phyloP scores from a whole-genome alignment of 2,797 vertebrate species.

The Anniella stebbinsi region DNA sequence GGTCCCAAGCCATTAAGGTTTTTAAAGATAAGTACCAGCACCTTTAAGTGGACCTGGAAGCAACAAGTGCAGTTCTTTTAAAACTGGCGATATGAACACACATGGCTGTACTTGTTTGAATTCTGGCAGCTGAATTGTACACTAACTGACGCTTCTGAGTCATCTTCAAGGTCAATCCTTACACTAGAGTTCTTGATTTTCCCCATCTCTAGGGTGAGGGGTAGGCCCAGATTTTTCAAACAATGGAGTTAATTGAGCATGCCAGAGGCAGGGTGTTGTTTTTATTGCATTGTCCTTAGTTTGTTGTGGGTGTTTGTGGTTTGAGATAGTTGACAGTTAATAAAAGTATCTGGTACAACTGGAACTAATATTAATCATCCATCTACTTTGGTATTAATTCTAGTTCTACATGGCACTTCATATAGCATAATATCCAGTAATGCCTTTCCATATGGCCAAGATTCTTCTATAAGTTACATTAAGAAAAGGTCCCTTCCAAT shows the following conservation, averaged over 20 bases:
- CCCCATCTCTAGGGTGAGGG: too few species aligned
- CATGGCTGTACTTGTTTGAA: too few species aligned
- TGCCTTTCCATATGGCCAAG: background rate
- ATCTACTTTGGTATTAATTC: background rate
- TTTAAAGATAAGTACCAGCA: too few species aligned
- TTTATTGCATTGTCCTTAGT: background rate
- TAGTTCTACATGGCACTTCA: background rate
- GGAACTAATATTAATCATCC: background rate
- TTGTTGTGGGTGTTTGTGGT: background rate
- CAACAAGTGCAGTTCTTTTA: too few species aligned
- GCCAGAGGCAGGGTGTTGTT: background rate
- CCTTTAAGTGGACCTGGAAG: too few species aligned
- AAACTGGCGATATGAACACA: too few species aligned
- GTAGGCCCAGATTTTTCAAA: background rate
- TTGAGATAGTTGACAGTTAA: background rate
- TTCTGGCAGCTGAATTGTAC: too few species aligned
- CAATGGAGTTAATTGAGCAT: background rate
- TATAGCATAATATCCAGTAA: background rate
- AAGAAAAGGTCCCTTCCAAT: background rate
- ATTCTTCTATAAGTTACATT: background rate
- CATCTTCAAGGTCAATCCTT: too few species aligned
- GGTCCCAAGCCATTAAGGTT: too few species aligned
- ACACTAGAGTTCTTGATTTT: background rate
- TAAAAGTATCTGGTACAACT: background rate
- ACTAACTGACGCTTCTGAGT: too few species aligned